Percentiles rank a stretch among this genome's conserved stretches.
These are phyloP conservation scores for Drosophila obscura DNA, from an alignment of 1,140 invertebrate genomes.

Conservation along the genomic window DNA sequence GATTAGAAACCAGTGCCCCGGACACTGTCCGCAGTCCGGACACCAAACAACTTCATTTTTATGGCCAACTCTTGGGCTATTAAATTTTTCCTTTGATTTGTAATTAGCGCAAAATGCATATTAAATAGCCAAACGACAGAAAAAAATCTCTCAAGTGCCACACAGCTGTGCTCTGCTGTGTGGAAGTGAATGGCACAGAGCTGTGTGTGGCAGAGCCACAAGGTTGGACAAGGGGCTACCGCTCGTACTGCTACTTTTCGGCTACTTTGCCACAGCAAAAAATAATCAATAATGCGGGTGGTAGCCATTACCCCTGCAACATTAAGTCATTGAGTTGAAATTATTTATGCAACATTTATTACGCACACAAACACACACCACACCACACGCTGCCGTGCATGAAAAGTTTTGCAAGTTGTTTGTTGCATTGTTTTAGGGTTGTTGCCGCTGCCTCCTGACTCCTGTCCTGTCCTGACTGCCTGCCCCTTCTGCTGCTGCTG, in stretches of 20 bases:
- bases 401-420: slow-evolving; percentile 54
- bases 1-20: slow-evolving; percentile 70
- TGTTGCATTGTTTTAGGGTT: slow-evolving; percentile 75
- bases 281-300: slow-evolving; percentile 70
- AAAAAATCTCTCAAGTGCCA: neutral
- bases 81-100: slow-evolving; percentile 76
- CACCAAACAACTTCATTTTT: slow-evolving; percentile 55
- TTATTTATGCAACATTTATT: slow-evolving; percentile 82
- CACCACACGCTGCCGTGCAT: slow-evolving; percentile 13
- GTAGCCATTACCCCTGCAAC: slow-evolving; percentile 25
- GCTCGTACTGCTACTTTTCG: slow-evolving; percentile 42
- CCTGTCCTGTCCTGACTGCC: too few relatives aligned
- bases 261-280: slow-evolving; percentile 41
- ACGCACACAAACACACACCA: slow-evolving; percentile 55
- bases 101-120: slow-evolving; percentile 78
- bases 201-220: neutral
- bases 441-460: slow-evolving; percentile 30
- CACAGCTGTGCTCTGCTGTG: neutral
- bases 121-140: slow-evolving; percentile 56
- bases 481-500: slow-evolving; percentile 24
- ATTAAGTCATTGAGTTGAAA: slow-evolving; percentile 79
- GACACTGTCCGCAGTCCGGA: slow-evolving; percentile 16
- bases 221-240: neutral
- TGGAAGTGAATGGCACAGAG: slow-evolving; percentile 25
- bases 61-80: slow-evolving; percentile 57